Evolutionary conservation across 2,888 invertebrate genomes (phyloP), one percentile per base, ranked within the genome.

Genomic region (Leptopterna dolabrata): DNA sequence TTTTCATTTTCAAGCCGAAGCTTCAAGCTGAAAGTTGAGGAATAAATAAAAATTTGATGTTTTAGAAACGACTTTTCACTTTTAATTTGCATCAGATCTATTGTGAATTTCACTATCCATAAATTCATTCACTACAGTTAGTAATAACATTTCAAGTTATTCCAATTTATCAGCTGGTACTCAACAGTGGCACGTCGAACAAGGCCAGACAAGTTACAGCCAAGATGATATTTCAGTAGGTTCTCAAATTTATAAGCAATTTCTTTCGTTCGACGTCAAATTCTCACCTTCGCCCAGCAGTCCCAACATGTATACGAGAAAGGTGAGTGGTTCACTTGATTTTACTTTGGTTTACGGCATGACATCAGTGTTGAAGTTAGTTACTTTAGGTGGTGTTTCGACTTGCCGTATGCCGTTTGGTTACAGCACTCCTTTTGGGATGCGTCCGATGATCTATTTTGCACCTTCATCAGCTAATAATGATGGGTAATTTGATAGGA

Each of bases 191-290:
- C 82, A 82, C 14, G 1, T 82, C 30, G 63, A 41, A 83, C 83
- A 83, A 83, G 83, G 83, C 63, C 83, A 83, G 41, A 45, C 78
- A 78, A 78, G 78, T n/a, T 78, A 45, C 43, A 78, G 45, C 41
- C 78, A 78, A 78, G 47, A 78, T 78, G 78, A 78, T 45, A 47
- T 78, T 45, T 47, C 47, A 45, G 27, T 78, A 78, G 78, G 24
- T 27, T 19, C 43, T 47, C 30, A 78, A 78, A 78, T 78, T 78
- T 47, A 45, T 43, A 36, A 45, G 45, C 27, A 78, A 78, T 78
- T 78, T 47, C 78, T 78, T 27, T 78, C 73, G 36, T 30, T 73
- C 41, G 78, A 4, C 78, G 27, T 78, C 47, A 78, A 78, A 45
- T 76, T 36, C 41, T 41, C 73, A 41, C 78, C 78, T 27, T 47